Base-by-base conservation (phyloP, 2,888 invertebrate species). In the Brachyopa scutellaris region DNA sequence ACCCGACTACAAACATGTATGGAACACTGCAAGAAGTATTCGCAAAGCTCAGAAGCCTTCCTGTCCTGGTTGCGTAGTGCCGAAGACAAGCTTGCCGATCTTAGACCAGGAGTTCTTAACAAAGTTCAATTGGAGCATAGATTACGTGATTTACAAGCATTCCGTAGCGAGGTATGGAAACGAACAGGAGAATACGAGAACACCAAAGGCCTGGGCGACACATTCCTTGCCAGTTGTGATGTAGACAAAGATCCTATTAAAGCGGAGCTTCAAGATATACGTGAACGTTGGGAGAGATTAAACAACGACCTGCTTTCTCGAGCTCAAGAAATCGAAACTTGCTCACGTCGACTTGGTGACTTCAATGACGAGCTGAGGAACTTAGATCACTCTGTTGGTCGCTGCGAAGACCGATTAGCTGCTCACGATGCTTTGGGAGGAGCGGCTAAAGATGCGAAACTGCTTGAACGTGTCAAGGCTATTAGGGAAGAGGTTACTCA, bases 141-240 rank as follows among this genome's bases (percentile, higher is more conserved):
- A 88, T 91, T 98, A 2, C 94, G 95, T 61, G 97, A 98, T 86
- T 91, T 98, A 66, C 97, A 97, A 87, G 93, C 93, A 53, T 95
- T 98, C 92, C 94, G 97, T 86, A 97, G 97, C 87, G 98, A 98
- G 86, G 94, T 98, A 0, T 96, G 97, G 95, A 97, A 97, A 89
- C 96, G 92, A 87, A 96, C 97, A 9, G 97, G 97, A 7, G 98
- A 98, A 90, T 97, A 95, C 87, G 98, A 98, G 87, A 96, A 96
- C 89, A 95, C 96, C 85, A 94, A 94, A 87, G 94, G 95, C 0
- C 91, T 96, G 2, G 98, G 98, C 0, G 97, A 97, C 86, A 94
- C 96, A 0, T 96, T 98, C 92, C 92, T 98, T 57, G 93, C 94
- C 0, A 93, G 96, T 49, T 97, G 97, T 85, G 98, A 98, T 88